Evolutionary conservation across 2,888 invertebrate genomes (phyloP), one percentile per base, ranked within the genome.

Genomic region (Campopleginae sp.): DNA sequence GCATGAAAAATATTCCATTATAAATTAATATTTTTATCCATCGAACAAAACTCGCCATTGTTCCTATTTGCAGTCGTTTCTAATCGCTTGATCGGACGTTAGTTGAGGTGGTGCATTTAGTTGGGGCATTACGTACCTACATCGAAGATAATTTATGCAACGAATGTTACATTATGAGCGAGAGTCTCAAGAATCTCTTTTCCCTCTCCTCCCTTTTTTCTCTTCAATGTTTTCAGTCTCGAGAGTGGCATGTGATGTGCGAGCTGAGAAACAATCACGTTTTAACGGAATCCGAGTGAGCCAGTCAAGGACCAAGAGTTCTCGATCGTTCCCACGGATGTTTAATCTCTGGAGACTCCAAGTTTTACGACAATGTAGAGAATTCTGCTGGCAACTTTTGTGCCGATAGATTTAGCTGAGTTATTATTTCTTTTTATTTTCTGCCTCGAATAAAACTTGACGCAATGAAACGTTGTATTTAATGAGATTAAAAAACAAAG

Each of bases 61-160:
- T 84, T 81, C 72, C 33, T 10, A 42, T 70, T 80, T 71, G 51
- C 51, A 51, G 54, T 14, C 23, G 42, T 61, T 66, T 58, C 58
- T 58, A 72, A 70, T 44, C 44, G 75, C 66, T 6, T 8, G 42
- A 68, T 38, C 33, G 23, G 70, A 31, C 23, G 10, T 82, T 71
- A 38, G 19, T 54, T 74, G n/a, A 61, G 17, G 31, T 44, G 63
- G 7, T n/a, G n/a, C 72, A 66, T 77, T 76, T 80, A 33, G 61
- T 66, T 63, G 66, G 31, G 6, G 66, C n/a, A 63, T 80, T 44
- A 71, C 65, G 79, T 71, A 72, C 76, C 66, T 76, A 76, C 71
- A 85, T 85, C 70, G 71, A 79, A 46, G 82, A 85, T 82, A 85
- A 85, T 85, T 85, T 80, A 82, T 82, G 76, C 82, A 85, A 58